phyloP scores from a whole-genome alignment of 2,113 vertebrate species.

The Thamnophis sirtalis region DNA sequence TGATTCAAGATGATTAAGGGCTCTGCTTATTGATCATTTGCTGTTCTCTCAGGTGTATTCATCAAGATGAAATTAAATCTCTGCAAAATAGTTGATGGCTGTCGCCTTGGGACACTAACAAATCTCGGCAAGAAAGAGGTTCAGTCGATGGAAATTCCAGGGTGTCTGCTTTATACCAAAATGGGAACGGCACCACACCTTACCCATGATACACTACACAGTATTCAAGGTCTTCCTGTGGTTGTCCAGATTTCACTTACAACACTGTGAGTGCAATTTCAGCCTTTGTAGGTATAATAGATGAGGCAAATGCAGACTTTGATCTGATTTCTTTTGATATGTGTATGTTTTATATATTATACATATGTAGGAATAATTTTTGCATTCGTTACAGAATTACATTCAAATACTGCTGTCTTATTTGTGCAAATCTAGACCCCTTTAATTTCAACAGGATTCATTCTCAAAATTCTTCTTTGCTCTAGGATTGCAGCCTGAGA shows the following conservation, averaged over 20 bases:
- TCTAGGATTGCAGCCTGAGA: background rate
- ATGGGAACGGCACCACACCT: constrained; percentile 86
- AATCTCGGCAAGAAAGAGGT: constrained; percentile 71
- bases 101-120: constrained; percentile 79
- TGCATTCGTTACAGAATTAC: background rate
- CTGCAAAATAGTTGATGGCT: constrained; percentile 69
- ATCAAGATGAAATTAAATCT: constrained; percentile 78
- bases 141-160: constrained; percentile 77
- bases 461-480: background rate
- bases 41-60: background rate
- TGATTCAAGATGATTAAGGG: background rate
- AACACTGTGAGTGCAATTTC: constrained; percentile 73
- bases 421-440: background rate
- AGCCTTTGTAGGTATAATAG: background rate
- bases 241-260: constrained; percentile 82
- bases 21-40: background rate
- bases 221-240: constrained; percentile 72
- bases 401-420: background rate
- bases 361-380: background rate
- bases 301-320: background rate
- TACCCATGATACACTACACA: constrained; percentile 79
- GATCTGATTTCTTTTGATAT: background rate
- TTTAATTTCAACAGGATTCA: background rate
- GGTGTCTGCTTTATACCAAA: constrained; percentile 87
- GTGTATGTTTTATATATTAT: background rate